These are phyloP conservation scores for Buathra laborator DNA, from an alignment of 2,888 invertebrate species.

Conservation along the genomic window DNA sequence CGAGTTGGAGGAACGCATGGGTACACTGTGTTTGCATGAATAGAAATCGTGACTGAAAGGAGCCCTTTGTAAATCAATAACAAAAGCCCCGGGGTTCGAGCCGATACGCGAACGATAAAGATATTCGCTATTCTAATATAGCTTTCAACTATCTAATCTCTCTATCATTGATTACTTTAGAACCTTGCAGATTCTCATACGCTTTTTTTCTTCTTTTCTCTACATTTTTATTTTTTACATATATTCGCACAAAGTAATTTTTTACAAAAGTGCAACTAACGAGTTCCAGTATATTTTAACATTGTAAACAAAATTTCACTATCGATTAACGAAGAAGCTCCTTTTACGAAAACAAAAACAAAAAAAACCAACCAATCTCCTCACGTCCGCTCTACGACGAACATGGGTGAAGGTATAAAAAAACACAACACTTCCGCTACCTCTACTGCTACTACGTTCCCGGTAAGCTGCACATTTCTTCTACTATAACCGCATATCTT, in stretches of 20 bases:
- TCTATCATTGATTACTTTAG: constrained; percentile 48
- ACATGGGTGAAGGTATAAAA: constrained; percentile 81
- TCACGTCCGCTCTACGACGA: constrained; percentile 77
- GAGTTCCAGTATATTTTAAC: constrained; percentile 41
- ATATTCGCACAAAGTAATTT: constrained; percentile 14
- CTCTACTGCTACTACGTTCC: constrained; percentile 76
- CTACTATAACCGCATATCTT: constrained; percentile 71
- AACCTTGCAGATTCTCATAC: constrained; percentile 23
- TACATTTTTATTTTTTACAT: constrained; percentile 1
- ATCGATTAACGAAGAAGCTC: constrained; percentile 82
- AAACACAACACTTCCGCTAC: constrained; percentile 64
- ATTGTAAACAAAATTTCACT: constrained; percentile 63
- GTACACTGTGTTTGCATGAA: constrained; percentile 76
- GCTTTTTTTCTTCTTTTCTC: constrained; percentile 7
- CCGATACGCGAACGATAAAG: constrained; percentile 48
- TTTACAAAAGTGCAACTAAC: constrained; percentile 38
- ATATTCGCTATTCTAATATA: constrained; percentile 46
- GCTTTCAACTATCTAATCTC: constrained; percentile 38
- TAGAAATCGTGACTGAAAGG: constrained; percentile 64
- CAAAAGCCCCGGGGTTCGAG: constrained; percentile 49
- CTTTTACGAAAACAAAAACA: constrained; percentile 48
- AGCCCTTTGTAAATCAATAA: constrained; percentile 82
- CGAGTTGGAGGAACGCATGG: constrained; percentile 82
- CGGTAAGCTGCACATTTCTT: constrained; percentile 80
- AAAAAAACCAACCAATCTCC: constrained; percentile 59